Conservation (phyloP, 2,888 invertebrate genomes). For the Germaria angustata region DNA sequence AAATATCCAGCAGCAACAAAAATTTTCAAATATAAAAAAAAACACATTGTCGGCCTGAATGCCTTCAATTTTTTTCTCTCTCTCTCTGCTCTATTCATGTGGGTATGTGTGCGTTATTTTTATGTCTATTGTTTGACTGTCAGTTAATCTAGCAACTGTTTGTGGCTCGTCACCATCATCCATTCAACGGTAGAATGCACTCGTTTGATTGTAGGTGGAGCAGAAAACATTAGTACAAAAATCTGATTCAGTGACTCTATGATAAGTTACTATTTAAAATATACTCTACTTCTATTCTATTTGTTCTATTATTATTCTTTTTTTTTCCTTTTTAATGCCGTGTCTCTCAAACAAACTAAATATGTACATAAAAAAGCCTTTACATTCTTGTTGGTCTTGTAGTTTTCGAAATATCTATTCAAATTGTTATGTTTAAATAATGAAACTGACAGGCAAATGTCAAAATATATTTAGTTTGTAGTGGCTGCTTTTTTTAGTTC, state of each 20-base stretch:
- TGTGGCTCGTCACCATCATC: conserved; percentile 65
- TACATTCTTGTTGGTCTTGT: conserved; percentile 23
- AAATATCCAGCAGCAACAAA: conserved; percentile 53
- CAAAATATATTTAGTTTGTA: conserved; percentile 65
- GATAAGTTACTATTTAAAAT: conserved; percentile 64
- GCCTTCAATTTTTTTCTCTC: conserved; percentile 17
- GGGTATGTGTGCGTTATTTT: not conserved
- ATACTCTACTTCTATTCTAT: conserved; percentile 32
- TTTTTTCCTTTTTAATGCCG: not conserved
- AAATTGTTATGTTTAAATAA: conserved; percentile 67
- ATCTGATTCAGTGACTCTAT: conserved; percentile 58
- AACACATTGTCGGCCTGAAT: conserved; percentile 55
- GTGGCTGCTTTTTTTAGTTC: conserved; percentile 29
- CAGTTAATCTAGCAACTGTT: conserved; percentile 66
- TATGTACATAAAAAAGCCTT: conserved; percentile 29
- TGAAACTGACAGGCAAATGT: conserved; percentile 67
- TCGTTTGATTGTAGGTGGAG: conserved; percentile 52
- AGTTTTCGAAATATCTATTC: conserved; percentile 52
- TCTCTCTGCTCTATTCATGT: not conserved
- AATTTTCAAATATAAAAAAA: conserved; percentile 27
- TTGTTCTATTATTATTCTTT: not conserved
- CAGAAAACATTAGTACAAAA: conserved; percentile 37
- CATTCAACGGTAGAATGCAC: conserved; percentile 52
- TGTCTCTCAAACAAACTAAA: conserved; percentile 8
- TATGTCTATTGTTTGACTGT: conserved; percentile 63